These are phyloP conservation scores for Telmatochromis brachygnathus DNA, from an alignment of 2,113 vertebrate genomes.

Conservation along the genomic window DNA sequence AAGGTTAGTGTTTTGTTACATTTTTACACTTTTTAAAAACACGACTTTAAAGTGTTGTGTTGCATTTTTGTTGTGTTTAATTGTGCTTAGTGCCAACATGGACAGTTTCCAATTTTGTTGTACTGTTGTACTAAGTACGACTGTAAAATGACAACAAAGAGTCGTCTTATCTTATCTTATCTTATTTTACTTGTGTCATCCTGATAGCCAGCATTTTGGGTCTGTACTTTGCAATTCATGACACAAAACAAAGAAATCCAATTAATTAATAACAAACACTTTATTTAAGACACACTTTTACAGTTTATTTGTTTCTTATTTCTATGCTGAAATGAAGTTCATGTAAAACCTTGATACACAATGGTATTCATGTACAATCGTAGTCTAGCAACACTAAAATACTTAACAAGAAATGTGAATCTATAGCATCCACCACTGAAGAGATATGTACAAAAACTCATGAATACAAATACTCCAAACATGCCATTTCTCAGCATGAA, in stretches of 20 bases:
- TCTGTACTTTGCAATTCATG: neutral
- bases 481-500: conserved; percentile 5
- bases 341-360: neutral
- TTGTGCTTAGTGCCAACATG: neutral
- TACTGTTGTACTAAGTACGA: neutral
- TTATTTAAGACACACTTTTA: conserved; percentile 53
- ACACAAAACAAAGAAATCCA: neutral
- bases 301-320: conserved; percentile 3
- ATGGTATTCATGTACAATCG: neutral
- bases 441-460: conserved; percentile 7
- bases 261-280: conserved; percentile 30
- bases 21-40: neutral
- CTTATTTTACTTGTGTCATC: neutral
- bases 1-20: neutral
- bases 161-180: neutral
- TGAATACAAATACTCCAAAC: neutral
- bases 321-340: neutral
- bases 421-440: neutral
- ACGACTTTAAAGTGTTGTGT: neutral
- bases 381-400: neutral
- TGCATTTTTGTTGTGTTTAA: neutral
- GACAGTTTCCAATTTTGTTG: neutral
- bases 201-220: neutral
- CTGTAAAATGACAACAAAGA: neutral
- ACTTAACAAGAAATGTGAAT: neutral